Evolutionary conservation across 2,113 vertebrate genomes (phyloP).

Genomic region (Baryphthengus martii): DNA sequence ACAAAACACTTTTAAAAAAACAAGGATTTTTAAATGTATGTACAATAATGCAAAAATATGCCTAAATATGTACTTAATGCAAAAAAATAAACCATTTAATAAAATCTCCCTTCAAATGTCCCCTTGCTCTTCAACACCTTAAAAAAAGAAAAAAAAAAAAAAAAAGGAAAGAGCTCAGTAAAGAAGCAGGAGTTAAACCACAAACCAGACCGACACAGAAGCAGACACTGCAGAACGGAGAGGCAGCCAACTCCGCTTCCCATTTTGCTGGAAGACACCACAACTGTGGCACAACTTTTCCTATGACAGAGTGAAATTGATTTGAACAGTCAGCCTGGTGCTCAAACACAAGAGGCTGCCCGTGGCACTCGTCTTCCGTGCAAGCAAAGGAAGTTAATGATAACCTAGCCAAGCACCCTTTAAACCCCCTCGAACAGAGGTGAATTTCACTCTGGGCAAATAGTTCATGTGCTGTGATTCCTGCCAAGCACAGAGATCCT

Average conservation of each 20-base stretch:
- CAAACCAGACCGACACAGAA: not conserved
- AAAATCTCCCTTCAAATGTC: conserved; percentile 48
- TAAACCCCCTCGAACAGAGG: conserved; percentile 16
- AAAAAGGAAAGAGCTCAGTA: not conserved
- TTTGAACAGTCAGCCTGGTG: not conserved
- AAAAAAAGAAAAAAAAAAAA: not conserved
- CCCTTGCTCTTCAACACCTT: conserved; percentile 28
- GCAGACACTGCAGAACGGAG: not conserved
- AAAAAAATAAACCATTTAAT: conserved; percentile 61
- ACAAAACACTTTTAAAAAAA: conserved; percentile 45
- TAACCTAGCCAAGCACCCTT: conserved; percentile 6
- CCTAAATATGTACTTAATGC: conserved; percentile 54
- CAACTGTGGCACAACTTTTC: not conserved
- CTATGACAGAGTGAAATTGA: not conserved
- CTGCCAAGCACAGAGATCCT: not conserved
- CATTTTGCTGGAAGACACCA: not conserved
- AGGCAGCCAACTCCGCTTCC: not conserved
- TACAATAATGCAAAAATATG: conserved; percentile 65
- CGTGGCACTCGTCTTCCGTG: not conserved
- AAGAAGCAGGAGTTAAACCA: conserved; percentile 11
- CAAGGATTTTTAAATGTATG: conserved; percentile 33
- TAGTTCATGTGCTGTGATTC: not conserved
- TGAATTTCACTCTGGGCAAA: conserved; percentile 6
- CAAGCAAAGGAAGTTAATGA: not conserved
- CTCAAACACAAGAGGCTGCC: not conserved